Base-by-base conservation (phyloP, 2,113 vertebrate genomes). In the Apeltes quadracus region DNA sequence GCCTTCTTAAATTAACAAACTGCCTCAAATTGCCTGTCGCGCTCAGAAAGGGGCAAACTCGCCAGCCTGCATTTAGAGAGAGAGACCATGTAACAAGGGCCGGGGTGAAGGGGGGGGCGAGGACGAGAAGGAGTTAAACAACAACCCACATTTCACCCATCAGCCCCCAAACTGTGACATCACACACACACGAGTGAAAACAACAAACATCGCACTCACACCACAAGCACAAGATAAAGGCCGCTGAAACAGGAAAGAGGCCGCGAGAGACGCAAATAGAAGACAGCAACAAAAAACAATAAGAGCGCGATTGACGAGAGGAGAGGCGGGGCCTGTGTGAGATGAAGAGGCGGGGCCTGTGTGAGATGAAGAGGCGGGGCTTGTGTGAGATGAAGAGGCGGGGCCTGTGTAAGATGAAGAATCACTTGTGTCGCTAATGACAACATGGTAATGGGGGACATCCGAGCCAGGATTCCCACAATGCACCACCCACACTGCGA, bases 341-440 rank as follows among this genome's bases (percentile, higher is more conserved):
- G n/a, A n/a, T n/a, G n/a, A n/a, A n/a, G n/a, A n/a, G n/a, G n/a
- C n/a, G n/a, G n/a, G n/a, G n/a, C n/a, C n/a, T n/a, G n/a, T n/a
- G n/a, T n/a, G n/a, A n/a, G n/a, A n/a, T n/a, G n/a, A n/a, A n/a
- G n/a, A n/a, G n/a, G n/a, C n/a, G n/a, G n/a, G n/a, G n/a, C n/a
- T n/a, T n/a, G n/a, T n/a, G n/a, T n/a, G n/a, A n/a, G n/a, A n/a
- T n/a, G n/a, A n/a, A n/a, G n/a, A n/a, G n/a, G n/a, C n/a, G n/a
- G n/a, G n/a, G n/a, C n/a, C 70, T 58, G 53, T 68, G 59, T 63
- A 51, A 70, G 81, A 77, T 65, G 80, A 78, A 76, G 43, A 74
- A 69, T 74, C 69, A 76, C 72, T 84, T 67, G 39, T 70, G 61
- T 65, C 59, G 25, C 22, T 86, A 84, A 87, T 87, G 81, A 87